These are phyloP conservation scores for Spheniscus mendiculus DNA, from an alignment of 2,113 vertebrate species.

Conservation along the genomic window DNA sequence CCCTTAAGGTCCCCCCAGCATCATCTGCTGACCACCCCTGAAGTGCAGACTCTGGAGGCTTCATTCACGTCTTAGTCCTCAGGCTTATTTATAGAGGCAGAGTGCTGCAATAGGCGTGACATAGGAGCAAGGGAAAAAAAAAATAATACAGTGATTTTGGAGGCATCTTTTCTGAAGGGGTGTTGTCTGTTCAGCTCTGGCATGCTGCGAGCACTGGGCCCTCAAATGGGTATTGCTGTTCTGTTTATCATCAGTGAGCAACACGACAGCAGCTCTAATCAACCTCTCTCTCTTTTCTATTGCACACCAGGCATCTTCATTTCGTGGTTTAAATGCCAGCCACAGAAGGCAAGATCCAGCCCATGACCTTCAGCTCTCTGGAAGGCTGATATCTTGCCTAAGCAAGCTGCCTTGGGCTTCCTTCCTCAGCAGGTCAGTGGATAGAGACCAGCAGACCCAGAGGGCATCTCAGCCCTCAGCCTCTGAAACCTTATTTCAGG, in stretches of 20 bases:
- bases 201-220: background rate
- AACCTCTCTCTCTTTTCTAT: background rate
- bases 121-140: background rate
- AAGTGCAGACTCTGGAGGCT: background rate
- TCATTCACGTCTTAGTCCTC: background rate
- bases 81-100: background rate
- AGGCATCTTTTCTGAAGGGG: background rate
- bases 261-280: background rate
- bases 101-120: background rate
- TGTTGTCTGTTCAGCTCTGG: background rate
- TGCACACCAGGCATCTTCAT: background rate
- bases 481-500: background rate
- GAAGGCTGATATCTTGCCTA: background rate
- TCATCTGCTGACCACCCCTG: background rate
- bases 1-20: background rate
- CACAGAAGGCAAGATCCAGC: background rate
- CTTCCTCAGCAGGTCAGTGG: background rate
- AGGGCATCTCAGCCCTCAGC: background rate
- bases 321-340: background rate
- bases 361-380: background rate
- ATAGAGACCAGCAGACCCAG: background rate
- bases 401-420: too few species aligned
- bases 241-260: background rate
- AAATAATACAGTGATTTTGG: background rate
- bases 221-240: background rate